Percentiles rank a stretch among this genome's conserved stretches.
These are phyloP conservation scores for Cardinalis cardinalis DNA, from an alignment of 2,113 vertebrate genomes.

Conservation along the genomic window DNA sequence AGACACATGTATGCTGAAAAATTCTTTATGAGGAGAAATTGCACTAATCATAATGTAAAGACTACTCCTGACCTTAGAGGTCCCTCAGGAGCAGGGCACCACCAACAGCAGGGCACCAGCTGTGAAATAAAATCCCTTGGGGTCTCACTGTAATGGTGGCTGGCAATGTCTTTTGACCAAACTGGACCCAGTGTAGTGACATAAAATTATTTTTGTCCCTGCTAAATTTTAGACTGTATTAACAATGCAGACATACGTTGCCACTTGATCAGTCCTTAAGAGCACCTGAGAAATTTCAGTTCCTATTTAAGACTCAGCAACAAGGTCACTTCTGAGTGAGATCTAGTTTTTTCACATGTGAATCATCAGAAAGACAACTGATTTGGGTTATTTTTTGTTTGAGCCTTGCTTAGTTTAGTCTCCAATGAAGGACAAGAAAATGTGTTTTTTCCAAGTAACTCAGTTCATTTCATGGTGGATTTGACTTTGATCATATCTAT, in stretches of 20 bases:
- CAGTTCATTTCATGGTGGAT: background rate
- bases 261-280: background rate
- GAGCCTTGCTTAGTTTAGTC: background rate
- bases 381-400: background rate
- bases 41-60: background rate
- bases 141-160: accelerated
- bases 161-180: background rate
- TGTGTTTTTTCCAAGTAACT: background rate
- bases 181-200: background rate
- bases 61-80: background rate
- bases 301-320: background rate
- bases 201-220: background rate
- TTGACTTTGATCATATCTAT: background rate
- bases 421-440: background rate
- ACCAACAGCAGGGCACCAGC: background rate
- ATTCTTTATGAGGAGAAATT: background rate
- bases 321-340: background rate
- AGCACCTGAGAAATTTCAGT: background rate
- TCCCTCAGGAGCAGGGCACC: background rate
- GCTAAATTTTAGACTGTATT: background rate
- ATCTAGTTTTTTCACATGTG: background rate
- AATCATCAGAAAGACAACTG: background rate
- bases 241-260: background rate
- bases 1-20: background rate
- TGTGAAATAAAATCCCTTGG: background rate